These are phyloP conservation scores for Drosophila nr. perissopoda DNA, from an alignment of 2,888 invertebrate species.

Conservation along the genomic window DNA sequence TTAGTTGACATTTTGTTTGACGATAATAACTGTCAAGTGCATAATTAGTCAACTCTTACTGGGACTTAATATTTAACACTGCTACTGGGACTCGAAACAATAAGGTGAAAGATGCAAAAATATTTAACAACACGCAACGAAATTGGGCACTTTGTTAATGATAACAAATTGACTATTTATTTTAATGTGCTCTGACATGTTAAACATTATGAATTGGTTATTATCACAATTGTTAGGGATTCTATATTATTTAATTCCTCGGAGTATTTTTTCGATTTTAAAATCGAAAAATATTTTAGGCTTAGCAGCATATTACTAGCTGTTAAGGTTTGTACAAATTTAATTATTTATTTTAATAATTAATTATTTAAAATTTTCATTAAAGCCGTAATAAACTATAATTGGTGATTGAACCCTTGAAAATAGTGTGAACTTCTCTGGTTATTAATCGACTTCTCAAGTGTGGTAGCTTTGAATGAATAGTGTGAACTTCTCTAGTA, in stretches of 20 bases:
- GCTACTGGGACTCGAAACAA: slow-evolving; percentile 28
- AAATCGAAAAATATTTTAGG: neutral
- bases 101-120: slow-evolving; percentile 49
- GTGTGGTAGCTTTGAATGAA: neutral
- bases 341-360: neutral
- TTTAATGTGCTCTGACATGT: slow-evolving; percentile 15
- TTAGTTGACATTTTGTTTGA: slow-evolving; percentile 24
- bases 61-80: neutral
- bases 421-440: neutral
- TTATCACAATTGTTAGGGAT: neutral
- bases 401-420: neutral
- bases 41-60: slow-evolving; percentile 47
- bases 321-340: neutral
- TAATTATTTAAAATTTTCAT: neutral
- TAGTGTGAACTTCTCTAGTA: neutral
- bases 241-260: neutral
- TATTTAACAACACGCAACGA: slow-evolving; percentile 48
- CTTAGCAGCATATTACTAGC: neutral
- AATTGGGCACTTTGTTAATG: slow-evolving; percentile 26
- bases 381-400: neutral
- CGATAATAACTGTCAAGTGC: slow-evolving; percentile 29
- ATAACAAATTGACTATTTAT: slow-evolving; percentile 21
- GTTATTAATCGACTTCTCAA: neutral
- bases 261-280: neutral
- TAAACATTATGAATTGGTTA: neutral